Conservation (phyloP, 1,140 invertebrate genomes). For the Helicoverpa zea region DNA sequence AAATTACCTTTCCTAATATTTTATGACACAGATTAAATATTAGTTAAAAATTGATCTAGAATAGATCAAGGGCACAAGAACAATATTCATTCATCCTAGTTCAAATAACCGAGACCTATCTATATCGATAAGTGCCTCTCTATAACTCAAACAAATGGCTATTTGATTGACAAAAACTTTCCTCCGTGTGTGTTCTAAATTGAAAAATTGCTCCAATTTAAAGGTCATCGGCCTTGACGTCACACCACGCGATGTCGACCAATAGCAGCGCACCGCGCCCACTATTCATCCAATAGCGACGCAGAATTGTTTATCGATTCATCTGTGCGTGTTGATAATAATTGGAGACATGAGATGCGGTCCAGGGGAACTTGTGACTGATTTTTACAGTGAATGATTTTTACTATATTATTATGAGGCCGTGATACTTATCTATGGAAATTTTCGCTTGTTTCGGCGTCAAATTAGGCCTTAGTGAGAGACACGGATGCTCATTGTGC, state of each 20-base stretch:
- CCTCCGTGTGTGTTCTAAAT: constrained; percentile 68
- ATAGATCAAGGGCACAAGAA: constrained; percentile 17
- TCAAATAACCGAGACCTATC: constrained; percentile 6
- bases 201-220: constrained; percentile 79
- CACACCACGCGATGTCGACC: constrained; percentile 60
- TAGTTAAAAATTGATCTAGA: not conserved
- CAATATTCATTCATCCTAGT: constrained; percentile 5
- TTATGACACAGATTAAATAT: too few relatives aligned
- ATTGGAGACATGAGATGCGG: constrained; percentile 42
- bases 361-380: constrained; percentile 21
- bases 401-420: not conserved
- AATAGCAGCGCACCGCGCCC: constrained; percentile 64
- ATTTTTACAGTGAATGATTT: constrained; percentile 36
- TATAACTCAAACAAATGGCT: constrained; percentile 45
- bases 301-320: constrained; percentile 67
- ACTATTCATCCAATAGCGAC: constrained; percentile 61
- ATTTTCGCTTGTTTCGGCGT: constrained; percentile 1
- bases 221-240: constrained; percentile 75
- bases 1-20: not conserved
- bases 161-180: constrained; percentile 62
- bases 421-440: constrained; percentile 23
- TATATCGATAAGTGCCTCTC: constrained; percentile 33
- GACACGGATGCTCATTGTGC: constrained; percentile 1
- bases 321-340: constrained; percentile 57
- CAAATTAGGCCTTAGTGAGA: not conserved